These are phyloP conservation scores for Limnephilus rhombicus DNA, from an alignment of 2,888 invertebrate species.

Conservation along the genomic window DNA sequence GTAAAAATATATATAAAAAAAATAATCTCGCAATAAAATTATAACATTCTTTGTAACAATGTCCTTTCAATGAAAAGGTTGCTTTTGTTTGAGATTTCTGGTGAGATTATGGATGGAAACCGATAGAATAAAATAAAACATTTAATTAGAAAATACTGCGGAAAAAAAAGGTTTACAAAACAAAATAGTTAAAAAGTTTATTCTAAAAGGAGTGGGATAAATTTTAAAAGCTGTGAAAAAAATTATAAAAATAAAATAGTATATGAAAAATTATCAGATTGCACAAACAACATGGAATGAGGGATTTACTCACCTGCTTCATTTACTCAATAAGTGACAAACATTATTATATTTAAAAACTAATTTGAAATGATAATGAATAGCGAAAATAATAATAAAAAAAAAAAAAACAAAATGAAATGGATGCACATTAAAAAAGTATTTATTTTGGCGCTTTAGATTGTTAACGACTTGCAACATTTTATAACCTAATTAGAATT, in stretches of 20 bases:
- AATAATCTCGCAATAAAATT: not conserved
- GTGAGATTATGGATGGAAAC: slow-evolving; percentile 15
- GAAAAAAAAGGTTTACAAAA: not conserved
- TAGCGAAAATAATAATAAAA: not conserved
- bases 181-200: not conserved
- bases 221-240: not conserved
- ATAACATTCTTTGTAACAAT: not conserved
- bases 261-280: not conserved
- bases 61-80: slow-evolving; percentile 33
- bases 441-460: slow-evolving; percentile 6
- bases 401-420: slow-evolving; percentile 26
- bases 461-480: not conserved
- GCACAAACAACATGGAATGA: slow-evolving; percentile 26
- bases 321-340: not conserved
- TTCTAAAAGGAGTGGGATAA: not conserved
- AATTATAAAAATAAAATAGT: not conserved
- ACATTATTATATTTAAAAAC: not conserved
- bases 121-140: not conserved
- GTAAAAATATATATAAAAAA: slow-evolving; percentile 10
- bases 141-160: not conserved
- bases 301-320: not conserved
- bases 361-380: not conserved
- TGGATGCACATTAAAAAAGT: slow-evolving; percentile 28
- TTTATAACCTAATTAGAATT: slow-evolving; percentile 20
- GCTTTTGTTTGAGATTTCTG: slow-evolving; percentile 32